Conservation (phyloP, 2,797 vertebrate genomes). For the Austrolebias charrua region DNA sequence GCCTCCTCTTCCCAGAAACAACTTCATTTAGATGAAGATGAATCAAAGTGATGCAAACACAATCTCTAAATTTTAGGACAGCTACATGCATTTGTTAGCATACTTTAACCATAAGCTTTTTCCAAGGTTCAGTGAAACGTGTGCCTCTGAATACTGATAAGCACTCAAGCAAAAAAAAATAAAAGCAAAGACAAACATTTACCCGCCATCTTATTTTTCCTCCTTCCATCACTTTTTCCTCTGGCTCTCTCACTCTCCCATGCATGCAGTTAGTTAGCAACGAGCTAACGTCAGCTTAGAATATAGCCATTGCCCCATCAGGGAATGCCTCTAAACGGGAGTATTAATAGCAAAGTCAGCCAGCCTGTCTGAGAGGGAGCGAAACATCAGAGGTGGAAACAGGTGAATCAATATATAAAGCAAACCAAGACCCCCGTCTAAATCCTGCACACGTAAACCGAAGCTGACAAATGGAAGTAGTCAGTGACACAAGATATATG, state of each 20-base stretch:
- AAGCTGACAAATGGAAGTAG: conserved; percentile 14
- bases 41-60: neutral
- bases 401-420: conserved; percentile 73
- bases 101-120: too few relatives aligned
- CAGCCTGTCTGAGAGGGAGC: conserved; percentile 58
- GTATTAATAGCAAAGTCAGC: conserved; percentile 75
- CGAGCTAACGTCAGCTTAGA: conserved; percentile 59
- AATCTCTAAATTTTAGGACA: neutral
- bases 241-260: conserved; percentile 1
- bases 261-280: conserved; percentile 45
- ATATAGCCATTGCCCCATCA: conserved; percentile 67
- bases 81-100: neutral
- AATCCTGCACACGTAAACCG: conserved; percentile 26
- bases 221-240: neutral
- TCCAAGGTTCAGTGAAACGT: conserved; percentile 18
- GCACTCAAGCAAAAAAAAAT: conserved; percentile 14
- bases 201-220: conserved; percentile 23
- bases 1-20: neutral
- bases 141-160: conserved; percentile 3
- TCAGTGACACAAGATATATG: conserved; percentile 20
- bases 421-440: conserved; percentile 33
- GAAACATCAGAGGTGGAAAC: conserved; percentile 64
- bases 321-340: conserved; percentile 68
- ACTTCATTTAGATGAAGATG: neutral
- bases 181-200: conserved; percentile 43